Base-by-base conservation (phyloP, 2,113 vertebrate genomes). In the Laticauda colubrina region DNA sequence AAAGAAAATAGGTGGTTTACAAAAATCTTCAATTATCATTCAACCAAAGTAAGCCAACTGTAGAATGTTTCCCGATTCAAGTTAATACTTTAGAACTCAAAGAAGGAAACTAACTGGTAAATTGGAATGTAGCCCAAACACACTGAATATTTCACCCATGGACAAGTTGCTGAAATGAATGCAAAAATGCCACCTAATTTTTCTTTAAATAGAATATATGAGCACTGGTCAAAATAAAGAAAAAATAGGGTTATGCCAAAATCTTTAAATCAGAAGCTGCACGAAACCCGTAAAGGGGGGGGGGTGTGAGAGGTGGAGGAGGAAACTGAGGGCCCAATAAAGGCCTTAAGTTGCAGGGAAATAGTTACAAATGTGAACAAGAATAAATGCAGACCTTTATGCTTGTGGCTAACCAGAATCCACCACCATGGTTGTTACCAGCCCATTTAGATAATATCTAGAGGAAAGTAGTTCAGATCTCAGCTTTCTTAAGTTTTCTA, bases 11-110 rank as follows among this genome's bases (percentile, higher is more conserved):
- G 51, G 34, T 64, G 75, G 75, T 92, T 87, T 92, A 94, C 59
- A 69, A 91, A 94, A 90, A 91, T 85, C 81, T 92, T 94, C 88
- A 94, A 92, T 93, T 61, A 92, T 3, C 24, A 90, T 95, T 94
- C 24, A 26, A n/a, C 93, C 90, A 95, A 91, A 0, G 2, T 92
- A 61, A 93, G 53, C 18, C 5, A 93, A 26, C 86, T 92, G 93
- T 23, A 95, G 29, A 94, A 45, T 55, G 88, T 94, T 94, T 90
- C 54, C 91, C 51, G 57, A 86, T 92, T 92, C 75, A 92, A 87
- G 88, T 92, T 92, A 93, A 93, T 89, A 94, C 81, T 90, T 55
- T 87, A 89, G 89, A 94, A 90, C 88, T 56, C 23, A 90, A 92
- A 90, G 55, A 85, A 64, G 86, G 55, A 86, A 91, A 61, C 89